Conservation (phyloP, 1,140 invertebrate genomes). For the Ostrea edulis region DNA sequence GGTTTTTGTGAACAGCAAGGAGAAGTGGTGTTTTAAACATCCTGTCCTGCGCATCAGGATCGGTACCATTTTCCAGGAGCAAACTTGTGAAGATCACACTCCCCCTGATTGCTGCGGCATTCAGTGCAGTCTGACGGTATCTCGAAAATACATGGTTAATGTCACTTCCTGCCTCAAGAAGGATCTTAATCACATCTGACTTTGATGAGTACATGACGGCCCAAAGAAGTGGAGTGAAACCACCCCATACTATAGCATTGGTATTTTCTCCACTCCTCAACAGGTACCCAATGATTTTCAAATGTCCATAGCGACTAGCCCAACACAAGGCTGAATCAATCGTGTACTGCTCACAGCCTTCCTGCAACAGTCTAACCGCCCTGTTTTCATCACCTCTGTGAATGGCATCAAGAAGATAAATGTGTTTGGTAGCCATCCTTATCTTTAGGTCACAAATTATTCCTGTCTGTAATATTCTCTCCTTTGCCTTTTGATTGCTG, state of each 20-base stretch:
- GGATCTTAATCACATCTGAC: conserved; percentile 49
- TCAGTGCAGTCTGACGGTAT: conserved; percentile 62
- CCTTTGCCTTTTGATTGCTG: too few species aligned
- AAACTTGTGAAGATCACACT: conserved; percentile 39
- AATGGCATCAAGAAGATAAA: conserved; percentile 51
- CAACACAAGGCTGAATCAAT: conserved; percentile 64
- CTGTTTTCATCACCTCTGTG: conserved; percentile 48
- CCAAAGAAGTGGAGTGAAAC: conserved; percentile 64
- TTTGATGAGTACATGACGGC: conserved; percentile 61
- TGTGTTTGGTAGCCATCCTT: conserved; percentile 4
- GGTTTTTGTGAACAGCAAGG: conserved; percentile 58
- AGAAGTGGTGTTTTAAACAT: conserved; percentile 63
- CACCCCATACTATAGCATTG: conserved; percentile 62
- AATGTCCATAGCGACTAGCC: conserved; percentile 63
- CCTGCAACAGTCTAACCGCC: conserved; percentile 43
- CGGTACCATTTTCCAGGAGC: conserved; percentile 57
- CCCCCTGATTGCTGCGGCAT: conserved; percentile 63
- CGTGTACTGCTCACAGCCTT: conserved; percentile 50
- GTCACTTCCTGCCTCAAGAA: conserved; percentile 57
- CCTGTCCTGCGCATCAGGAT: conserved; percentile 60
- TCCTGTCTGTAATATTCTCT: not conserved
- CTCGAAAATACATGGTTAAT: conserved; percentile 58
- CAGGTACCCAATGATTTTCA: conserved; percentile 50
- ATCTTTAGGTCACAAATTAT: not conserved
- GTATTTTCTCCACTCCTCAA: conserved; percentile 55